These are phyloP conservation scores for Esperia sulphurella DNA, from an alignment of 2,888 invertebrate genomes.

Conservation along the genomic window DNA sequence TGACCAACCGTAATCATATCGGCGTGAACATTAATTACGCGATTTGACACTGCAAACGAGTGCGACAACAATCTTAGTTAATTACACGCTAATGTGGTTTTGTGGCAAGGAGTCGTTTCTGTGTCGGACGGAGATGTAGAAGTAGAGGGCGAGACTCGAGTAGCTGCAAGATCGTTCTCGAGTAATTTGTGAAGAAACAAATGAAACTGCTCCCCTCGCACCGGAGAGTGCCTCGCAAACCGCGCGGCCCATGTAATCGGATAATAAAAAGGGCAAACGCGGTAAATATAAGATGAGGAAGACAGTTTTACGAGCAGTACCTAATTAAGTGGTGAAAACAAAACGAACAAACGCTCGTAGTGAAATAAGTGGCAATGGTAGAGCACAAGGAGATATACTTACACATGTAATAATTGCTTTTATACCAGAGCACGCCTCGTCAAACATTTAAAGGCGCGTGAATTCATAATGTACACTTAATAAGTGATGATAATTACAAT, in stretches of 20 bases:
- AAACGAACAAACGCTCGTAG: conserved; percentile 68
- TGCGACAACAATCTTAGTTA: conserved; percentile 60
- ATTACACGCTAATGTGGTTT: conserved; percentile 53
- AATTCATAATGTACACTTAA: neutral
- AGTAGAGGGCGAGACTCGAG: conserved; percentile 31
- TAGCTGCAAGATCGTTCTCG: conserved; percentile 52
- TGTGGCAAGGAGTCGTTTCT: conserved; percentile 36
- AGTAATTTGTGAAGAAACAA: conserved; percentile 77
- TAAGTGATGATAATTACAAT: neutral
- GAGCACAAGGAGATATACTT: conserved; percentile 3
- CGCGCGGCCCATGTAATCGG: conserved; percentile 77
- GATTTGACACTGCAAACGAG: conserved; percentile 49
- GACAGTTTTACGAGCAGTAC: conserved; percentile 79
- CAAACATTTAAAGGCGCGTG: conserved; percentile 11
- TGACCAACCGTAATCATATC: conserved; percentile 68
- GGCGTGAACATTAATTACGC: conserved; percentile 66
- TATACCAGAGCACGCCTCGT: conserved; percentile 1
- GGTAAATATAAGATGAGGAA: conserved; percentile 80
- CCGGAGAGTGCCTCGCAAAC: conserved; percentile 70
- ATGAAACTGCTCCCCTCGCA: conserved; percentile 77
- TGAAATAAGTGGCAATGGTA: conserved; percentile 40
- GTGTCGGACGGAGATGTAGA: conserved; percentile 15
- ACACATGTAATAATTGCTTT: conserved; percentile 1
- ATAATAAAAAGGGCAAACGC: conserved; percentile 80
- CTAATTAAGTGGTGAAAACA: conserved; percentile 78